A percentile compares a stretch with the other conserved stretches of the same genome.
Conservation (phyloP, 2,888 invertebrate species). For the Calameuta pallipes region DNA sequence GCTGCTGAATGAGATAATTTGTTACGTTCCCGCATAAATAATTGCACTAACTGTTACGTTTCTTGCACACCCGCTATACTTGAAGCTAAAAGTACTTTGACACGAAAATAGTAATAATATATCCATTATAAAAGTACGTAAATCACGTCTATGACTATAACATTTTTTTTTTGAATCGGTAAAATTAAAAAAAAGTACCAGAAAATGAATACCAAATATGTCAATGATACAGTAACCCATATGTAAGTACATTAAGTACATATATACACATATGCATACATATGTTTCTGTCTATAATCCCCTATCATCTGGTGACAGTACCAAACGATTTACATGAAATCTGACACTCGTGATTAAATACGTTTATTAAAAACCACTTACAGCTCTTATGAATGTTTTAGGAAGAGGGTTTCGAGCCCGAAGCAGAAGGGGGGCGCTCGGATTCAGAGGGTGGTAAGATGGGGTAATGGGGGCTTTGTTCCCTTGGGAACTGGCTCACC, state of each 20-base stretch:
- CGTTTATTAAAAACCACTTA: conserved; percentile 62
- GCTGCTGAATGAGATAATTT: conserved; percentile 38
- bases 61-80: neutral
- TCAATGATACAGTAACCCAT: neutral
- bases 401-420: conserved; percentile 32
- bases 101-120: neutral
- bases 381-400: conserved; percentile 57
- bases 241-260: neutral
- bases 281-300: conserved; percentile 18
- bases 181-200: neutral
- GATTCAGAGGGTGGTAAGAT: conserved; percentile 44
- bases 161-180: neutral
- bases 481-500: conserved; percentile 61
- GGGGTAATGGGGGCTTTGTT: conserved; percentile 62
- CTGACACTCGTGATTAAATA: conserved; percentile 59
- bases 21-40: conserved; percentile 43
- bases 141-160: neutral
- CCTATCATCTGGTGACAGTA: conserved; percentile 35
- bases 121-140: neutral
- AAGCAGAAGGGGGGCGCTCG: conserved; percentile 29
- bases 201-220: neutral
- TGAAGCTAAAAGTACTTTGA: neutral
- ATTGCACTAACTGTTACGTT: conserved; percentile 52
- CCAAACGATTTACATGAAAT: conserved; percentile 51
- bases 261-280: neutral